These are phyloP conservation scores for Cyanocitta stelleri DNA, from an alignment of 2,113 vertebrate species.

Conservation along the genomic window DNA sequence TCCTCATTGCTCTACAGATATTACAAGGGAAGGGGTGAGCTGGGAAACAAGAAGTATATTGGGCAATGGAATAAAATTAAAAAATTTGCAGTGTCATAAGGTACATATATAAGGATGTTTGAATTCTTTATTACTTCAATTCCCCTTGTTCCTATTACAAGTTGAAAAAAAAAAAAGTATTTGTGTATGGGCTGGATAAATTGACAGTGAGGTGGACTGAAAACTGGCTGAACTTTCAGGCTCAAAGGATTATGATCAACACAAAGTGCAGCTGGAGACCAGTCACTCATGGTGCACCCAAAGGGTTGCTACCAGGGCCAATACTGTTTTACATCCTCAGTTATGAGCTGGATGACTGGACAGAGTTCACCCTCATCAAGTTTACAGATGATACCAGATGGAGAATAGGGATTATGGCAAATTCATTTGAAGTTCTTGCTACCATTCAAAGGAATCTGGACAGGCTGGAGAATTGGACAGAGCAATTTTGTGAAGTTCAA, in stretches of 20 bases:
- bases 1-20: background rate
- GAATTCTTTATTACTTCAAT: background rate
- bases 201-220: background rate
- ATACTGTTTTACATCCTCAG: background rate
- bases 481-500: background rate
- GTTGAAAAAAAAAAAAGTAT: background rate
- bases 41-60: background rate
- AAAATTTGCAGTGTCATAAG: background rate
- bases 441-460: background rate
- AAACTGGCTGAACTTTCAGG: background rate
- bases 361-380: background rate
- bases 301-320: background rate
- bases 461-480: background rate
- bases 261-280: background rate
- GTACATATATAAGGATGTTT: background rate
- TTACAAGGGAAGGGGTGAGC: accelerated
- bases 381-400: background rate
- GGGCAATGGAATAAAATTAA: background rate
- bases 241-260: background rate
- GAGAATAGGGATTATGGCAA: too few species aligned
- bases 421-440: background rate
- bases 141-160: background rate
- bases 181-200: background rate
- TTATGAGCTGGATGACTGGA: background rate
- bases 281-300: background rate